Percentiles rank a stretch among this genome's conserved stretches.
These are phyloP conservation scores for Geophilus truncorum DNA, from an alignment of 2,888 invertebrate species.

Conservation along the genomic window DNA sequence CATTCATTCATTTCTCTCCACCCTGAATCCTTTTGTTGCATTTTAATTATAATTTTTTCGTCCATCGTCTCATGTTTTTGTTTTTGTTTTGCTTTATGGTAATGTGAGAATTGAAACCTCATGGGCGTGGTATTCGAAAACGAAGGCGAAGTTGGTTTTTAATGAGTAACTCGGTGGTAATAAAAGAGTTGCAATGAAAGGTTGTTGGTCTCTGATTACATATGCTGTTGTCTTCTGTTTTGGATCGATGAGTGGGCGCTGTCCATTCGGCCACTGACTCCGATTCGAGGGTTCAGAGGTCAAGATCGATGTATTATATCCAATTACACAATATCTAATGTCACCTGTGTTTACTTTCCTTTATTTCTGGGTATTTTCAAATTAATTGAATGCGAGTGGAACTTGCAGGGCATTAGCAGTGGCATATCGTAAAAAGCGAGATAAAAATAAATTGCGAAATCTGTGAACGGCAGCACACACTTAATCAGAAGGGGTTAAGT, in stretches of 20 bases:
- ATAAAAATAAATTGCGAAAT: slow-evolving; percentile 17
- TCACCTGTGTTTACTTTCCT: background rate
- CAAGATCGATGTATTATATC: background rate
- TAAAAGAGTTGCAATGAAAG: slow-evolving; percentile 7
- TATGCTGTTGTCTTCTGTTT: background rate
- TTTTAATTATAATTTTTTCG: background rate
- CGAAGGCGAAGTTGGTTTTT: background rate
- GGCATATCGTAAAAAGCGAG: background rate
- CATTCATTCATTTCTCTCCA: background rate
- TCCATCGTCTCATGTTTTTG: background rate
- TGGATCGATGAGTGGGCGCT: slow-evolving; percentile 10
- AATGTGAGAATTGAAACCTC: background rate
- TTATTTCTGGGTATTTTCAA: background rate
- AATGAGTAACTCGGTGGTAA: background rate
- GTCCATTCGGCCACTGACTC: background rate
- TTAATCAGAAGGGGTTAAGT: background rate
- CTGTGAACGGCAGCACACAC: background rate
- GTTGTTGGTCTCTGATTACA: slow-evolving; percentile 6
- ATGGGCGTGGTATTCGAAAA: background rate
- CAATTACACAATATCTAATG: background rate
- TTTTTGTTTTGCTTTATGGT: background rate
- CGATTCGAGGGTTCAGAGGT: background rate
- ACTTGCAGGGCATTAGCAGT: background rate
- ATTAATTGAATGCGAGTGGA: background rate
- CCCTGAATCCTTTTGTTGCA: background rate